These are phyloP conservation scores for Apteryx owenii DNA, from an alignment of 2,113 vertebrate species.

Conservation along the genomic window DNA sequence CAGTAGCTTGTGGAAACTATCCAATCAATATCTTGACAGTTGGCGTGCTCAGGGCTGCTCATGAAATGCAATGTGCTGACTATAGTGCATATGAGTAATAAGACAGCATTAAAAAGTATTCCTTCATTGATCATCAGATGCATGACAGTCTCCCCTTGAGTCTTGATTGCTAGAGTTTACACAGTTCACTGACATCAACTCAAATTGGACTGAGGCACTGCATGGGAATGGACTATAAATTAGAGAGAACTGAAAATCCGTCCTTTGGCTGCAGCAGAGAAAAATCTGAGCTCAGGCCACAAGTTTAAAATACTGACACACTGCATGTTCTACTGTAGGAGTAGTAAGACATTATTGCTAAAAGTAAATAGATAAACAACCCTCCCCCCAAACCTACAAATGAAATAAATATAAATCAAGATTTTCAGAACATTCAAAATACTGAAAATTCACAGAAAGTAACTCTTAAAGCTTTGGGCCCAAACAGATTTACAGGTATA, in stretches of 20 bases:
- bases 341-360: neutral
- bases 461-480: neutral
- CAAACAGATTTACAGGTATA: neutral
- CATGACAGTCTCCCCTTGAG: neutral
- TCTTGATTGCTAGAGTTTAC: neutral
- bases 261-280: accelerated
- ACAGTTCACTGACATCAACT: neutral
- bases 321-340: neutral
- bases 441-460: neutral
- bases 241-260: neutral
- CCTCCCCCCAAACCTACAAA: neutral
- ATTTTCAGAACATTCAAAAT: neutral
- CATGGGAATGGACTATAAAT: neutral
- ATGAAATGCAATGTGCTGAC: conserved; percentile 50
- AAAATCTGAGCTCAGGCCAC: neutral
- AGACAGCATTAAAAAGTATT: neutral
- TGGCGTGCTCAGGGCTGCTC: conserved; percentile 29
- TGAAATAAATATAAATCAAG: neutral
- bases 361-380: neutral
- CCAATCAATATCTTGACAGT: conserved; percentile 60
- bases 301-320: neutral
- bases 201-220: neutral
- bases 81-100: conserved; percentile 43
- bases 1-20: conserved; percentile 51
- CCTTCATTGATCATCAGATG: neutral